Conservation (phyloP, 2,888 invertebrate species). For the Lepidocyrtinus sp. region DNA sequence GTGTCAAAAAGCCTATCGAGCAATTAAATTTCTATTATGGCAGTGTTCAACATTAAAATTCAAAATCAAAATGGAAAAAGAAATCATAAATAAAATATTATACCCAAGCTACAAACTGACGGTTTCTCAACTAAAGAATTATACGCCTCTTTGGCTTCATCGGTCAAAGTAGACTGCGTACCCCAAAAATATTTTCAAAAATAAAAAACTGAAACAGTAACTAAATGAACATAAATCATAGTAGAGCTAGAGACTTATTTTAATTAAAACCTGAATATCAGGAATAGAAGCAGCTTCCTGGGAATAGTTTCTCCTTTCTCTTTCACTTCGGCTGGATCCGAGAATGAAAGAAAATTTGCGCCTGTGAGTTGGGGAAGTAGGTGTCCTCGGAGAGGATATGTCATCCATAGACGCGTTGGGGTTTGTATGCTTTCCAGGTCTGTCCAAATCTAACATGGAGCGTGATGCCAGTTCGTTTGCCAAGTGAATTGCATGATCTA, state of each 20-base stretch:
- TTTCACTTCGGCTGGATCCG: conserved; percentile 74
- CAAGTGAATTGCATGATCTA: conserved; percentile 93
- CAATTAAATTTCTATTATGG: neutral
- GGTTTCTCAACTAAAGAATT: conserved; percentile 90
- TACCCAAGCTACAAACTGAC: conserved; percentile 69
- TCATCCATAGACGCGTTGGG: conserved; percentile 70
- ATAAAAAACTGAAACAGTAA: conserved; percentile 58
- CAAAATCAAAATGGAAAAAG: conserved; percentile 23
- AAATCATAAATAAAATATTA: conserved; percentile 12
- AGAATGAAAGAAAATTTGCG: conserved; percentile 85
- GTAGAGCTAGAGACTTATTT: conserved; percentile 42
- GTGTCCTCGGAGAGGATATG: conserved; percentile 74
- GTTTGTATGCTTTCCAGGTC: conserved; percentile 67
- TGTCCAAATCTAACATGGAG: conserved; percentile 74
- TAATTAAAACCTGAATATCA: conserved; percentile 84
- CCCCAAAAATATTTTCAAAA: no score
- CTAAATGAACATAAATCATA: conserved; percentile 50
- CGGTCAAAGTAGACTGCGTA: conserved; percentile 84
- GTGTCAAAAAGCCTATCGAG: conserved; percentile 68
- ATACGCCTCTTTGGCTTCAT: conserved; percentile 94
- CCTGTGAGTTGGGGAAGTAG: conserved; percentile 80
- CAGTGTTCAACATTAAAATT: neutral
- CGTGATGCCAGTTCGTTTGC: conserved; percentile 91
- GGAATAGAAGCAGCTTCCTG: conserved; percentile 90
- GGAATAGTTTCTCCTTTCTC: conserved; percentile 88